Conservation (phyloP, 2,888 invertebrate species). For the Scrobipalpa costella region DNA sequence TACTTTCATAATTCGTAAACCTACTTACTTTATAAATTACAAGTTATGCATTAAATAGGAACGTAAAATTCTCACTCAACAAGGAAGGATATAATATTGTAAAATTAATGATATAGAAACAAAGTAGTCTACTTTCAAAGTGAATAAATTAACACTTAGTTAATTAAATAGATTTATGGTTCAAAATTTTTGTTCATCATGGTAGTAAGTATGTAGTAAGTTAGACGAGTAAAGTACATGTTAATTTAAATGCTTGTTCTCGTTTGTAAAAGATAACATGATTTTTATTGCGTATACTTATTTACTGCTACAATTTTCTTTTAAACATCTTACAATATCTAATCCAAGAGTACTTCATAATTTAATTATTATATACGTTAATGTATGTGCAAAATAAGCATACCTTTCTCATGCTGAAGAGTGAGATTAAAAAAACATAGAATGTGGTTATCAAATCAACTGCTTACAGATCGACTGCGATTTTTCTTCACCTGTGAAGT, state of each 20-base stretch:
- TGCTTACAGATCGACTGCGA: no score
- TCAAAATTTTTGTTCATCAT: not conserved
- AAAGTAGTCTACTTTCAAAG: not conserved
- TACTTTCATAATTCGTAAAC: no score
- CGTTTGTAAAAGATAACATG: not conserved
- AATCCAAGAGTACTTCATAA: no score
- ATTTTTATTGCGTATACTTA: constrained; percentile 1
- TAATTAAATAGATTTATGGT: constrained; percentile 1
- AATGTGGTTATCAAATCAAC: no score
- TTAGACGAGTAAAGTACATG: not conserved
- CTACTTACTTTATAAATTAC: no score
- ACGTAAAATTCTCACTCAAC: not conserved
- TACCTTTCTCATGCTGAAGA: no score
- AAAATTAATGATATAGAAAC: constrained; percentile 10
- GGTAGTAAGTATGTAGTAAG: not conserved
- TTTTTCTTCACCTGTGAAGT: no score
- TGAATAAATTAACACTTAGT: constrained; percentile 10
- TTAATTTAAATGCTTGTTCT: not conserved
- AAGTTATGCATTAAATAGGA: not conserved
- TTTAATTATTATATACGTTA: no score
- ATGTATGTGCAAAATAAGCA: no score
- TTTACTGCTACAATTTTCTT: constrained; percentile 4
- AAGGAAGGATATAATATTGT: not conserved
- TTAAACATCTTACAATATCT: no score
- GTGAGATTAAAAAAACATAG: no score